Evolutionary conservation across 2,888 invertebrate species (phyloP), one percentile per base, ranked within the genome.

Genomic region (Rhingia campestris): DNA sequence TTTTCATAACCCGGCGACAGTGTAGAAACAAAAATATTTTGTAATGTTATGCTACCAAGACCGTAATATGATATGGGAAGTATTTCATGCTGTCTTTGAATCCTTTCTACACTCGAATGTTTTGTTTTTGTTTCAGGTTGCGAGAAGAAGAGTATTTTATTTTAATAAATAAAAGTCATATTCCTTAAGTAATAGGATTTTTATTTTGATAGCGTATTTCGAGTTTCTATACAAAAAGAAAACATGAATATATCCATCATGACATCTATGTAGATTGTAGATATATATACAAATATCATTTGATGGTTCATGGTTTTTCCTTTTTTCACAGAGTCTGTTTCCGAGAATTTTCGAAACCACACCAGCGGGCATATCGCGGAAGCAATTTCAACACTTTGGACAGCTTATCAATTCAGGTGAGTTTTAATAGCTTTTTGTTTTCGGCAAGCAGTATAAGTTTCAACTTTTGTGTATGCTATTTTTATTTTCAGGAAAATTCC

Each of bases 371-470:
- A 89, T 90, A 67, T 90, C 90, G 35, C 88, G 88, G 51, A 88
- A 89, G 74, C 90, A 90, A 84, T 87, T 90, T 67, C 88, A 88
- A 86, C 90, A 90, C 82, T 90, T 90, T 67, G 89, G 89, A 32
- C 90, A 90, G 87, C 88, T 90, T 81, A 89, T 90, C 86, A 88
- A 87, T 86, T 89, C 90, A 72, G 90, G 90, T 90, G 87, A 89
- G 88, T 80, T 63, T 33, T 32, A 10, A 22, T 22, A 14, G 30
- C 30, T 9, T 7, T 35, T 58, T 33, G 58, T 22, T 51, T 74
- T 37, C 45, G 22, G 3, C 51, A 47, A 54, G 22, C 22, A 22
- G 22, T 2, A 22, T 22, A 22, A 22, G 22, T 22, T 22, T 22
- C 22, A 12, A 41, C 12, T 49, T 56, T 59, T 22, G 7, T 12